Evolutionary conservation across 2,888 invertebrate genomes (phyloP), one percentile per base, ranked within the genome.

Genomic region (Lymantria dispar): DNA sequence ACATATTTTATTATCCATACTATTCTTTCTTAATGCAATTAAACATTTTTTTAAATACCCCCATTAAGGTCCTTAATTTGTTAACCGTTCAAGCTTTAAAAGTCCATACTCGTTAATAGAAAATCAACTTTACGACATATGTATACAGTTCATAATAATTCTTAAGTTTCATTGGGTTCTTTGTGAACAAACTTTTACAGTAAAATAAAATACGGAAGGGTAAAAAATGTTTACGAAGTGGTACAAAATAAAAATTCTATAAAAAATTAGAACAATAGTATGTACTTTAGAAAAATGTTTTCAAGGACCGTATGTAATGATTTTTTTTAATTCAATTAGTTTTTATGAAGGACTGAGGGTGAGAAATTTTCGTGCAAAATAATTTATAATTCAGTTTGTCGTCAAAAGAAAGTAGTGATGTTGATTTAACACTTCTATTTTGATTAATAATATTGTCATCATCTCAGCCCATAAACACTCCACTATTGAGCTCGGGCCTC

Each of bases 21-120:
- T 58, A 71, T 58, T 56, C 63, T 63, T 44, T 50, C 60, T 43
- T 44, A 15, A 45, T 47, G 59, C 78, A 79, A 80, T 79, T 77
- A 79, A 78, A 68, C 64, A 75, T 72, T 75, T 81, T 74, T 80
- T 76, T 74, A 75, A 76, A 72, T 75, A 74, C 70, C 72, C 22
- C 69, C 74, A 76, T 78, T 75, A 77, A 71, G 65, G 73, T 72
- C 80, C 74, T 82, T 78, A 76, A 81, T 81, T 82, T 80, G 76
- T 76, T 68, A 70, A 58, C 62, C 55, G 60, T 66, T 58, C 54
- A 39, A 47, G 48, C 45, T 54, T 48, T 58, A 56, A 66, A 42
- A 14, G 40, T 7, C 7, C n/a, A 10, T n/a, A n/a, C 11, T 38
- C n/a, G 38, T 11, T n/a, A 12, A 38, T 7, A 38, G 38, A 38